Evolutionary conservation across 2,113 vertebrate genomes (phyloP), one percentile per base, ranked within the genome.

Genomic region (Nicator chloris): DNA sequence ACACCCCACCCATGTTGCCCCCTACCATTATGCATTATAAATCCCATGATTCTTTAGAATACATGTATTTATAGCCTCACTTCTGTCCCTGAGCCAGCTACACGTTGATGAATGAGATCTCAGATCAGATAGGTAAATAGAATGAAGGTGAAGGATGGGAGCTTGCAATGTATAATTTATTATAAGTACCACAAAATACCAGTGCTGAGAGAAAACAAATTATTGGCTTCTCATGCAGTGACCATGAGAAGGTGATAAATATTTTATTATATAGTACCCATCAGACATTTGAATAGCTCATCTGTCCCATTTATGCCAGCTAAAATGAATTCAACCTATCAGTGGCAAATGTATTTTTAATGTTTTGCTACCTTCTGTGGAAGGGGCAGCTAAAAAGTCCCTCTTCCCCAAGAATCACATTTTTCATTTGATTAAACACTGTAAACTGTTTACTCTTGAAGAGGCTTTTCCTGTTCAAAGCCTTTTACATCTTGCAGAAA

Each of bases 281-380:
- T 97, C 96, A 96, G 97, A 97, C 96, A 96, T 97, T 68, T 96
- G 97, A 98, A 96, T 97, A 95, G 96, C 97, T 97, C 97, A 97
- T 97, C 97, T 97, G 97, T 97, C 97, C 98, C 97, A 96, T 97
- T 98, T 97, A 97, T 97, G 97, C 97, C 98, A 97, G 65, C 91
- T 97, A 95, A 97, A 98, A 98, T 98, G 97, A 98, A 98, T 97
- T 98, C 97, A 97, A 60, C 96, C 97, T 97, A 98, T 98, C 97
- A 97, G 96, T 72, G 88, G 94, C 64, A 92, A 97, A 98, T 98
- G 96, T 91, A 98, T 98, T 96, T 98, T 98, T 98, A 98, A 98
- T 98, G 97, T 63, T 90, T 95, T 91, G 82, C 80, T 94, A 93
- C 96, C 96, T 97, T 79, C 70, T 42, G 35, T 91, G 72, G 70